Percentiles rank a stretch among this genome's conserved stretches.
Evolutionary conservation across 2,797 vertebrate genomes (phyloP).

Genomic region (Mionectes olivaceus): DNA sequence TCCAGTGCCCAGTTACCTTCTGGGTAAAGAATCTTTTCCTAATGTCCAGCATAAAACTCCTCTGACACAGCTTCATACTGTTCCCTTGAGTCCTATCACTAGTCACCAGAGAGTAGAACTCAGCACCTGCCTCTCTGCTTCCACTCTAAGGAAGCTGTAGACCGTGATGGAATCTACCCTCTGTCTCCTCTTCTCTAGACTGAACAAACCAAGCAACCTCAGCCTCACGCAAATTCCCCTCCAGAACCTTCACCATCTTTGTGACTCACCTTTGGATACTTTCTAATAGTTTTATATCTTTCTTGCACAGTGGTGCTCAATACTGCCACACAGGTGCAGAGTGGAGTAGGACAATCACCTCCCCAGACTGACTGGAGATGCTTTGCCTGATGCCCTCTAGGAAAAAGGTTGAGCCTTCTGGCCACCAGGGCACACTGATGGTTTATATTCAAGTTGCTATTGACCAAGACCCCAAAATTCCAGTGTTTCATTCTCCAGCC

Average conservation of each 20-base stretch:
- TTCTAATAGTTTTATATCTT: background rate
- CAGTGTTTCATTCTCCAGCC: background rate
- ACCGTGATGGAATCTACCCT: background rate
- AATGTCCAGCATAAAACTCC: background rate
- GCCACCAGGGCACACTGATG: background rate
- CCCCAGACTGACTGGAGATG: background rate
- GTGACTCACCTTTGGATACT: background rate
- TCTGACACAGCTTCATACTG: background rate
- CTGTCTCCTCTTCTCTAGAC: background rate
- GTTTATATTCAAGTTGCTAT: background rate
- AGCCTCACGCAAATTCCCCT: background rate
- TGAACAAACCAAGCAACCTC: background rate
- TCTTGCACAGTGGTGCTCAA: background rate
- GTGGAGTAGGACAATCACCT: background rate
- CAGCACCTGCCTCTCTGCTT: background rate
- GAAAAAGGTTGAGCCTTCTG: background rate
- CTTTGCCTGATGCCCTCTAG: background rate
- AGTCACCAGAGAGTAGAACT: background rate
- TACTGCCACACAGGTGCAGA: background rate
- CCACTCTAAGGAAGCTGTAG: background rate
- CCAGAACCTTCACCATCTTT: background rate
- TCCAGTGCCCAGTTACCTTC: background rate
- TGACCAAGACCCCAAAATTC: background rate
- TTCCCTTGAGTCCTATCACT: background rate
- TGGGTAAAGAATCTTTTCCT: background rate